A percentile compares a stretch with the other conserved stretches of the same genome.
Conservation (phyloP, 2,113 vertebrate genomes). For the Vulpes ferrilata region DNA sequence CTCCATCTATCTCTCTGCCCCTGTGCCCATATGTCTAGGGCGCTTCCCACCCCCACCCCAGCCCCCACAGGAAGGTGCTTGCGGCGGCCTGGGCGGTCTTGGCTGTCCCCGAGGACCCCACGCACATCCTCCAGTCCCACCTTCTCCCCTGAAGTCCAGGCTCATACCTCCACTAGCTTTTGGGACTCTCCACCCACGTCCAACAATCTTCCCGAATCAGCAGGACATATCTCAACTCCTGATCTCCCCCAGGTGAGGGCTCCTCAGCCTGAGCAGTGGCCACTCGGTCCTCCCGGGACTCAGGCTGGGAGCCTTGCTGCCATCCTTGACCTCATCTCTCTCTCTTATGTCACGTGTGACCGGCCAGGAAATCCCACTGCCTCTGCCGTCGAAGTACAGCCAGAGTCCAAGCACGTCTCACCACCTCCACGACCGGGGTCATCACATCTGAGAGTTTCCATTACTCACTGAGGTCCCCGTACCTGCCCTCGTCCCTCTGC, state of each 20-base stretch:
- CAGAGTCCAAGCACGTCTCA: neutral
- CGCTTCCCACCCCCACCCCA: neutral
- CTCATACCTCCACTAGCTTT: neutral
- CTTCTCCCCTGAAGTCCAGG: too few relatives aligned
- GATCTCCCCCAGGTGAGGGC: accelerated
- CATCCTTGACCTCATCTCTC: neutral
- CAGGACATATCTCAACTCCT: neutral
- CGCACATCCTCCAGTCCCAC: neutral
- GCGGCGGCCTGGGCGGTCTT: neutral
- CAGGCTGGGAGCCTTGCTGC: neutral
- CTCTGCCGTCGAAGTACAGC: neutral
- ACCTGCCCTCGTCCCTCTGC: neutral
- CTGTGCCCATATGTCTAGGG: neutral
- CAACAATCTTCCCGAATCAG: neutral
- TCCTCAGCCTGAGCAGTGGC: neutral
- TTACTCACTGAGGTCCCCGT: neutral
- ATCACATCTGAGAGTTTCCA: neutral
- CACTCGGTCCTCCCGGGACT: neutral
- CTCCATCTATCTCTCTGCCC: neutral
- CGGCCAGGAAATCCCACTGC: neutral
- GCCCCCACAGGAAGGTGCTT: neutral
- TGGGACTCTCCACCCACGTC: neutral
- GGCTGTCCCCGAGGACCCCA: neutral
- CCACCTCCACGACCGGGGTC: accelerated
- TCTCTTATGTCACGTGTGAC: neutral